Base-by-base conservation (phyloP, 2,113 vertebrate genomes). In the Felis chaus region DNA sequence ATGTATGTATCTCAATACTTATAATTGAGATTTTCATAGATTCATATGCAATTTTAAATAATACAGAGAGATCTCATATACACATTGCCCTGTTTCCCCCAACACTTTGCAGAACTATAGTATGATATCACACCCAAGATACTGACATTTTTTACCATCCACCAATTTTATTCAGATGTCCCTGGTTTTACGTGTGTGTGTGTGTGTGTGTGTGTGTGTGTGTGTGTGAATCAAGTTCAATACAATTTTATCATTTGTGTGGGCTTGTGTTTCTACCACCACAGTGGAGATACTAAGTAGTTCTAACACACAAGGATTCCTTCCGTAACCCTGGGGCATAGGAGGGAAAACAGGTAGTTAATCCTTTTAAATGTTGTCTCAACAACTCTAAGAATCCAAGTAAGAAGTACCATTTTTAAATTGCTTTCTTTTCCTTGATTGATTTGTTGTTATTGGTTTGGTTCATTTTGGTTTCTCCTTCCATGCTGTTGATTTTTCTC, bases 401-500 rank as follows among this genome's bases (percentile, higher is more conserved):
- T 65, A 94, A 87, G 29, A 87, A 78, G 36, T 39, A 45, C 4
- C 45, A 14, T 78, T 93, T 96, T 93, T 7, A 90, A 91, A 69
- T 89, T 63, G n/a, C 19, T 76, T 94, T 95, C 8, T 55, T 74
- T 68, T 76, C 27, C 21, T 90, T 61, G 41, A 16, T 92, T 25
- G 50, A 82, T 85, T 87, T 71, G 23, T 45, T n/a, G 15, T 33
- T 15, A 39, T 81, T 50, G 23, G 78, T 88, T 69, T 81, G 4
- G 13, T 85, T 95, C 45, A 74, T 93, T 86, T 94, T 68, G 29
- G 61, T 33, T 83, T 89, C 33, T 19, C 45, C 39, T 96, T 97
- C 86, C n/a, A 63, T 80, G 41, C 15, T 80, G 50, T 86, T 90
- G 63, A 74, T 87, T 55, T 96, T 91, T 50, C 63, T 90, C 92